Conservation (phyloP, 1,140 invertebrate species). For the Zaprionus tsacasi region DNA sequence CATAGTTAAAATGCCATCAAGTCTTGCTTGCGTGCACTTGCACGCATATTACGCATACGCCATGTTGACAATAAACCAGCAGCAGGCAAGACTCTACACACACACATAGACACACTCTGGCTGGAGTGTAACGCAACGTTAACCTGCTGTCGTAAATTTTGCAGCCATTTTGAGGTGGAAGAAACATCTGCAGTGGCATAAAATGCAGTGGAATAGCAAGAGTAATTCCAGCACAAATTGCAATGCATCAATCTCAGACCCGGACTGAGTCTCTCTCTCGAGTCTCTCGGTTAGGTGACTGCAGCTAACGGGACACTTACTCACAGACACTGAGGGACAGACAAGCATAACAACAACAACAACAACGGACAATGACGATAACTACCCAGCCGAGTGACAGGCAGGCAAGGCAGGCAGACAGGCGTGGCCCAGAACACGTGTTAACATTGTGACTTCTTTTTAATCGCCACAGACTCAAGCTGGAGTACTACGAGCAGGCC, state of each 20-base stretch:
- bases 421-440: slow-evolving; percentile 20
- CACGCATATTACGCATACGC: slow-evolving; percentile 57
- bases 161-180: slow-evolving; percentile 47
- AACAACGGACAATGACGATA: slow-evolving; percentile 12
- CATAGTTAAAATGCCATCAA: slow-evolving; percentile 32
- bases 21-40: slow-evolving; percentile 17
- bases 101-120: background rate
- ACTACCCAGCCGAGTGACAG: slow-evolving; percentile 39
- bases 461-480: slow-evolving; percentile 86
- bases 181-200: slow-evolving; percentile 63
- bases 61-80: slow-evolving; percentile 24
- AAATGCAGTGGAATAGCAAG: slow-evolving; percentile 67
- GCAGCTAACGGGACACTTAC: slow-evolving; percentile 66
- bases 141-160: slow-evolving; percentile 64
- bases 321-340: slow-evolving; percentile 34
- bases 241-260: slow-evolving; percentile 73
- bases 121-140: slow-evolving; percentile 17
- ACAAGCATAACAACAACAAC: slow-evolving; percentile 20
- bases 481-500: slow-evolving; percentile 95
- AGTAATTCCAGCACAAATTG: slow-evolving; percentile 74
- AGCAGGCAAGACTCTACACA: slow-evolving; percentile 24
- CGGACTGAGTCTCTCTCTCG: background rate
- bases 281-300: slow-evolving; percentile 24
- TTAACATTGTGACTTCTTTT: slow-evolving; percentile 45
- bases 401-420: slow-evolving; percentile 6